Conservation (phyloP, 2,797 vertebrate genomes). For the Phalanger gymnotis region DNA sequence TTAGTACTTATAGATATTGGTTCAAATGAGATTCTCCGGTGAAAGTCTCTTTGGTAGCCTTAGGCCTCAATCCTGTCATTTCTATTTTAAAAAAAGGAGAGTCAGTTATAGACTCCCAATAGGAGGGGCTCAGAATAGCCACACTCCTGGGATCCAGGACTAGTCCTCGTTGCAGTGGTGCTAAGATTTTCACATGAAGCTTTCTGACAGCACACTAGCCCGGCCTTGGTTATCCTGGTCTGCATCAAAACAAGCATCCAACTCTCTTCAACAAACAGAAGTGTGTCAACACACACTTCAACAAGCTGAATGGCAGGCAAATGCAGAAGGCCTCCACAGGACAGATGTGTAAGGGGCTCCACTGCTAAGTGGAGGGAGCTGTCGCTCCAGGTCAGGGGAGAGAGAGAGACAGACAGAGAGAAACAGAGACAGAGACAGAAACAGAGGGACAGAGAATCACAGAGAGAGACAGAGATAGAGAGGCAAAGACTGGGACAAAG, state of each 20-base stretch:
- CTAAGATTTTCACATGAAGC: not conserved
- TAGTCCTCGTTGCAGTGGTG: fast-evolving
- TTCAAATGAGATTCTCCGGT: not conserved
- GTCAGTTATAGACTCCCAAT: not conserved
- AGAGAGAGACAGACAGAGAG: not conserved
- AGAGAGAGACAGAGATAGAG: not conserved
- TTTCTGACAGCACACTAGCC: slow-evolving; percentile 24
- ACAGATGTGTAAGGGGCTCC: slow-evolving; percentile 28
- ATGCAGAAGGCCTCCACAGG: slow-evolving; percentile 12
- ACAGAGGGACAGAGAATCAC: not conserved
- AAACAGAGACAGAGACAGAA: not conserved
- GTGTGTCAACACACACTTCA: slow-evolving; percentile 65
- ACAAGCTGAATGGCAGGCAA: slow-evolving; percentile 62
- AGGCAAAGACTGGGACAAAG: not conserved
- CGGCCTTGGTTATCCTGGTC: not conserved
- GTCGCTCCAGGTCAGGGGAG: slow-evolving; percentile 41
- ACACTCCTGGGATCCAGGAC: not conserved
- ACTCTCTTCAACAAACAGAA: slow-evolving; percentile 64
- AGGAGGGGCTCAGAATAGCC: slow-evolving; percentile 4
- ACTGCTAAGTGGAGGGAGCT: not conserved
- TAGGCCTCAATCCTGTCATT: not conserved
- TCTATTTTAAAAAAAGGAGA: not conserved
- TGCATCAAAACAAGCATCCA: slow-evolving; percentile 39
- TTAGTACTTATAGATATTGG: slow-evolving; percentile 12
- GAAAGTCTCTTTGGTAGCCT: not conserved